These are phyloP conservation scores for Amphipyra tragopoginis DNA, from an alignment of 2,888 invertebrate genomes.

Conservation along the genomic window DNA sequence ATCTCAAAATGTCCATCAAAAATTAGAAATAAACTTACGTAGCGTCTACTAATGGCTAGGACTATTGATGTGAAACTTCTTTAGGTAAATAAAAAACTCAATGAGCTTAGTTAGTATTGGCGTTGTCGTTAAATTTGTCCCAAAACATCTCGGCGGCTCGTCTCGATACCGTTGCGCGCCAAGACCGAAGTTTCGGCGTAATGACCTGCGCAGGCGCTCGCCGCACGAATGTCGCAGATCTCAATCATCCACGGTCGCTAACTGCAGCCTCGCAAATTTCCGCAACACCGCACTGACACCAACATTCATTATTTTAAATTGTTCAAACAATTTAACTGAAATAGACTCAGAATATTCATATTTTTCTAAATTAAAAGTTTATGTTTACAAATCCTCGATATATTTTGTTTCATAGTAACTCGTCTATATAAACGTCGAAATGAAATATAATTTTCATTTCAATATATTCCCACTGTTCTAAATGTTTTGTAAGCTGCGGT, in stretches of 20 bases:
- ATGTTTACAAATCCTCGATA: conserved; percentile 6
- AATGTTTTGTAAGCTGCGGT: conserved; percentile 30
- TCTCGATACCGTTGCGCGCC: conserved; percentile 72
- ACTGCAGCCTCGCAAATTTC: conserved; percentile 63
- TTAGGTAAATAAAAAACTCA: conserved; percentile 40
- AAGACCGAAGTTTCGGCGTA: conserved; percentile 65
- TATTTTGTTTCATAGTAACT: conserved; percentile 6
- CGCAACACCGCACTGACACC: conserved; percentile 47
- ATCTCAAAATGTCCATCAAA: conserved; percentile 58
- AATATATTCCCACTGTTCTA: conserved; percentile 40
- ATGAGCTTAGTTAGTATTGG: conserved; percentile 50
- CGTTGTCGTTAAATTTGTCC: conserved; percentile 68
- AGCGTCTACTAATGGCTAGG: conserved; percentile 22
- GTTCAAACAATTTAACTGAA: conserved; percentile 13
- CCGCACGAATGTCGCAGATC: conserved; percentile 72
- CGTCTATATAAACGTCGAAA: conserved; percentile 29
- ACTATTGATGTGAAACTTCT: conserved; percentile 29
- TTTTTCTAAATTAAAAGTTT: conserved; percentile 6
- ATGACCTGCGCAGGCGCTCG: conserved; percentile 67
- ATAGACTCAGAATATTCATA: conserved; percentile 1
- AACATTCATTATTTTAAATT: conserved; percentile 46
- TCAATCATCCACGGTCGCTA: conserved; percentile 68
- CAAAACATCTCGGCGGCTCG: conserved; percentile 64
- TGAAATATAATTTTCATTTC: conserved; percentile 35
- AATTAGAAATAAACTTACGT: conserved; percentile 27